Base-by-base conservation (phyloP, 2,113 vertebrate genomes). In the Erythrocercus mccallii region DNA sequence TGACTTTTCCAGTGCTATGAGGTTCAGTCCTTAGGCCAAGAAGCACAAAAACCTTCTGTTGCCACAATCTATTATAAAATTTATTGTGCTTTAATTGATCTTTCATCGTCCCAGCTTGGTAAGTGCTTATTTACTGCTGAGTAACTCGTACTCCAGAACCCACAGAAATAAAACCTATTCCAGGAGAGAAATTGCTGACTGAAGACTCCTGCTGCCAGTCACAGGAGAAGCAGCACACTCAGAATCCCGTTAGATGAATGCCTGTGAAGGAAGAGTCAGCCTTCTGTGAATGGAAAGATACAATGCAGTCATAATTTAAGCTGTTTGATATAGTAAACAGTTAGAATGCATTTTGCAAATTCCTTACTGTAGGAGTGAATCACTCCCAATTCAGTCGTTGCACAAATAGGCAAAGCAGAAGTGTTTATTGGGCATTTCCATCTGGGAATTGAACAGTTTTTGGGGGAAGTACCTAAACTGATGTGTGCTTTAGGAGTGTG, bases 101-200 rank as follows among this genome's bases (percentile, higher is more conserved):
- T 81, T 78, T 79, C 90, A 90, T 81, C 3, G 4, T 11, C 23
- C 35, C 15, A 1, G 64, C 73, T 94, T 81, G 74, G 84, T 90
- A 94, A 90, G 33, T 5, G 38, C 54, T 86, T 96, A 48, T 86
- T 88, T 92, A 61, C 62, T 72, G 68, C 78, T 1, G 19, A 86
- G 73, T n/a, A 81, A 78, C 61, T 33, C 9, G 1, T 47, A 64
- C 79, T 66, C 70, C 65, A 80, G 74, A 86, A 72, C 44, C 68
- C 89, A 62, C 3, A 70, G 92, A 96, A 94, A 93, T 96, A 90
- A 96, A 97, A 94, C 61, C 72, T 30, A 44, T 93, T 95, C 44
- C 70, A 85, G 77, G 73, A 71, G n/a, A 5, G 7, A 56, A 96
- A 96, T 31, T 94, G 88, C 93, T 96, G 91, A 86, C 82, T 84